phyloP scores from a whole-genome alignment of 2,888 invertebrate genomes.

The Drosophila ustulata region DNA sequence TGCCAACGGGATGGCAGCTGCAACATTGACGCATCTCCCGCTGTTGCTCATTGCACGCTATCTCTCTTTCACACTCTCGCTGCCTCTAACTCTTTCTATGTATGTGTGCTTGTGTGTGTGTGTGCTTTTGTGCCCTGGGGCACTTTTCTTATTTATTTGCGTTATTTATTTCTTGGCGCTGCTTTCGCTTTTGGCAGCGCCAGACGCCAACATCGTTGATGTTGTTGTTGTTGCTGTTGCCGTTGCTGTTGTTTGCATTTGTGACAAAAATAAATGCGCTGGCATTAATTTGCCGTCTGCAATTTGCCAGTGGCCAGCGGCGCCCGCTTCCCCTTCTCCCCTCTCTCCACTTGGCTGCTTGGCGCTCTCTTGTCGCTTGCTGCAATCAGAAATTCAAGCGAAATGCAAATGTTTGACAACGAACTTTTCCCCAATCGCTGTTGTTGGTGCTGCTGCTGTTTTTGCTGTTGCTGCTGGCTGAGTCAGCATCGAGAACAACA shows the following conservation, averaged over 20 bases:
- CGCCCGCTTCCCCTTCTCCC: neutral
- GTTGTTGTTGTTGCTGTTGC: constrained; percentile 40
- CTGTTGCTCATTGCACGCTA: constrained; percentile 21
- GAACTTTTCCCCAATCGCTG: constrained; percentile 64
- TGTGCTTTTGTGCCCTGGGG: constrained; percentile 62
- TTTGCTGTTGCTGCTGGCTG: constrained; percentile 29
- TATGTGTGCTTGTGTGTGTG: constrained; percentile 13
- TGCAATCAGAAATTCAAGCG: constrained; percentile 78
- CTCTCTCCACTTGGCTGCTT: constrained; percentile 11
- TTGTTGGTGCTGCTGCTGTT: constrained; percentile 11
- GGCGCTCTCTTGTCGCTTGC: constrained; percentile 30
- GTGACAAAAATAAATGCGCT: constrained; percentile 78
- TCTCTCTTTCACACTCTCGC: constrained; percentile 53
- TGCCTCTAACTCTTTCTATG: constrained; percentile 12
- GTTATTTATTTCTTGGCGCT: constrained; percentile 79
- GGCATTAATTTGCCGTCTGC: constrained; percentile 78
- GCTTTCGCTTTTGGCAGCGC: constrained; percentile 79
- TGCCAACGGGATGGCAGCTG: constrained; percentile 43
- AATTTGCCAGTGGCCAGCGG: constrained; percentile 75
- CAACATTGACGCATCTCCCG: constrained; percentile 46
- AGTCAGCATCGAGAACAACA: constrained; percentile 49
- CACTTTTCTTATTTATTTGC: constrained; percentile 79
- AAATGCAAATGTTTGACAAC: constrained; percentile 78
- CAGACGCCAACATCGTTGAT: constrained; percentile 58
- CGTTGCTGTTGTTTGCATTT: constrained; percentile 72